Evolutionary conservation across 2,888 invertebrate genomes (phyloP).

Genomic region (Lepas anatifera): DNA sequence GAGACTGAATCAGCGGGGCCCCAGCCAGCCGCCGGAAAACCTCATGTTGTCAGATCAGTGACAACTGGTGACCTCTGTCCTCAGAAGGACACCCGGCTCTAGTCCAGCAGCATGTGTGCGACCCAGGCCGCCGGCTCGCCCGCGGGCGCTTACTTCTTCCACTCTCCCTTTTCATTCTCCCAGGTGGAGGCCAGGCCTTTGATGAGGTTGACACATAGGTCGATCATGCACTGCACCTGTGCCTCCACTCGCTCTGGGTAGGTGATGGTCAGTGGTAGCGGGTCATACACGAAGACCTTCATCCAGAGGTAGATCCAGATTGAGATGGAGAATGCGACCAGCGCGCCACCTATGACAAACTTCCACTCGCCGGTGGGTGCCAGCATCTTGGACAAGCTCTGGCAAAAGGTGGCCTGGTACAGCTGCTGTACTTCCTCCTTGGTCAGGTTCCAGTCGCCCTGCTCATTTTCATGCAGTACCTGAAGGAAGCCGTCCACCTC

Average conservation of each 20-base stretch:
- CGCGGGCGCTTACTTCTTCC: constrained; percentile 46
- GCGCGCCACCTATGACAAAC: constrained; percentile 45
- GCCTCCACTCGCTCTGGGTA: constrained; percentile 56
- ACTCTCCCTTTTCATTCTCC: constrained; percentile 78
- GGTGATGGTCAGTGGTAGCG: constrained; percentile 52
- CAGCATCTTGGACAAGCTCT: constrained; percentile 81
- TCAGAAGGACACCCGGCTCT: too few relatives aligned
- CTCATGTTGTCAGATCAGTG: too few relatives aligned
- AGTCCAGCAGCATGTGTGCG: too few relatives aligned
- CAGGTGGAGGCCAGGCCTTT: constrained; percentile 67
- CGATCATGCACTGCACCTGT: constrained; percentile 62
- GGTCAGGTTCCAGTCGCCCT: constrained; percentile 84
- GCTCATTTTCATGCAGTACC: constrained; percentile 81
- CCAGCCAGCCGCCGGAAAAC: too few relatives aligned
- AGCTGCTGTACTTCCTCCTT: constrained; percentile 82
- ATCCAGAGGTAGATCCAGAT: constrained; percentile 49
- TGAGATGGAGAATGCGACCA: constrained; percentile 43
- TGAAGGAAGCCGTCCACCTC: too few relatives aligned
- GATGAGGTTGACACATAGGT: constrained; percentile 60
- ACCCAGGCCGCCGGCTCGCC: too few relatives aligned
- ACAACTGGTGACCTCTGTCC: too few relatives aligned
- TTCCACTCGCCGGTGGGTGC: constrained; percentile 84
- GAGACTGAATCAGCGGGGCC: too few relatives aligned
- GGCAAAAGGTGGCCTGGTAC: constrained; percentile 85
- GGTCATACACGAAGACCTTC: constrained; percentile 41